Base-by-base conservation (phyloP, 2,888 invertebrate genomes). In the Hypercompe scribonia region DNA sequence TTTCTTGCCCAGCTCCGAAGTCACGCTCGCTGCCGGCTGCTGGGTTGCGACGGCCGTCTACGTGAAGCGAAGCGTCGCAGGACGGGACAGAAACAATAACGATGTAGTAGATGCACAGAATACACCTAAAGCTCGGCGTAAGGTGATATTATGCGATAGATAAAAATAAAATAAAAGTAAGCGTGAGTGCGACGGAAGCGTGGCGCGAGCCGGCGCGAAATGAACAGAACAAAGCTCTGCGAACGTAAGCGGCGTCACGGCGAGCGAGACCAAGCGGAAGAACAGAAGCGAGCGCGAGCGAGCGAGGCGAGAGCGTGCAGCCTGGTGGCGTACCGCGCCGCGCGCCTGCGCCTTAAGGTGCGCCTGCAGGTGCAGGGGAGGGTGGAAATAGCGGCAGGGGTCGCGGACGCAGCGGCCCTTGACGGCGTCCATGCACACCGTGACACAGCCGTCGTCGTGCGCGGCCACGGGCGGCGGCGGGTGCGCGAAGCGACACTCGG, bases 301-400 rank as follows among this genome's bases (percentile, higher is more conserved):
- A 83, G 84, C 94, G 94, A 90, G 90, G 90, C 94, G 92, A 94
- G 94, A 94, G 94, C 94, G 95, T 96, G 96, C 96, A 96, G 94
- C 93, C 93, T 92, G 96, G 96, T 96, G 97, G 97, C 97, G 97
- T 97, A 97, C 97, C 97, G 97, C 97, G 97, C 97, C 97, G 98
- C 98, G 98, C 97, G 98, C 98, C 97, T 99, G 99, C 97, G 98
- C 98, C 98, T 98, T 98, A 98, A 99, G 98, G 98, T 98, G 98
- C 97, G 98, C 98, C 98, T 98, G 98, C 97, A 99, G 99, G 98
- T 99, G 99, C 97, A 99, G 98, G 97, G 99, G 99, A 97, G 99
- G 99, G 97, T 99, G 99, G 98, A 99, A 99, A 98, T 99, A 99
- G 97, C 99, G 98, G 98, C 99, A 99, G 97, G 98, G 98, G 97